Evolutionary conservation across 2,888 invertebrate species (phyloP).

Genomic region (Rhimphoctona megacephalus): DNA sequence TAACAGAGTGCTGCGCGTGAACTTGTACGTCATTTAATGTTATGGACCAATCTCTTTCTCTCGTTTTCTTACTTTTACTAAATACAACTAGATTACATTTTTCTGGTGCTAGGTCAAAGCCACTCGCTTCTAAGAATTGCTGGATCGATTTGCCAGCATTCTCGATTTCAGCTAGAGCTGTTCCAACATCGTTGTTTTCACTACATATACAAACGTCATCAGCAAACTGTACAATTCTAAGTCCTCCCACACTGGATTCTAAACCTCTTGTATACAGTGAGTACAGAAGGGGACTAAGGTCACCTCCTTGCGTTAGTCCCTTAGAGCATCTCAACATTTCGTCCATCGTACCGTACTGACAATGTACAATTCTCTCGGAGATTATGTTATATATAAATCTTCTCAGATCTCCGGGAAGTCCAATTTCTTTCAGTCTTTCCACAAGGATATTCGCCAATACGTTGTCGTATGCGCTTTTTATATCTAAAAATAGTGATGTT

Average conservation of each 20-base stretch:
- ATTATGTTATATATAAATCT: slow-evolving; percentile 12
- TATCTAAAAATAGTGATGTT: slow-evolving; percentile 35
- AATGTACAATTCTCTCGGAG: background rate
- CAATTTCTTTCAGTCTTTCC: slow-evolving; percentile 4
- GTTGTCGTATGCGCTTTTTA: slow-evolving; percentile 44
- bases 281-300: background rate
- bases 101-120: slow-evolving; percentile 18
- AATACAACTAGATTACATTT: slow-evolving; percentile 29
- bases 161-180: background rate
- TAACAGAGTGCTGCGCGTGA: background rate
- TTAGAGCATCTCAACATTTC: slow-evolving; percentile 9
- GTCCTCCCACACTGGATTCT: background rate
- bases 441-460: slow-evolving; percentile 8
- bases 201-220: slow-evolving; percentile 33
- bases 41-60: slow-evolving; percentile 17
- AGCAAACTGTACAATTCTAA: slow-evolving; percentile 36
- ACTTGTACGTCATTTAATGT: background rate
- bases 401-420: background rate
- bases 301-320: slow-evolving; percentile 11
- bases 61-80: slow-evolving; percentile 11
- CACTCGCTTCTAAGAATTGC: background rate
- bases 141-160: background rate
- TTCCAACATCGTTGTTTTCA: background rate
- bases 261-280: background rate
- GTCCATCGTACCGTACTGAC: slow-evolving; percentile 1